Evolutionary conservation across 2,888 invertebrate species (phyloP), one percentile per base, ranked within the genome.

Genomic region (Acleris cristana): DNA sequence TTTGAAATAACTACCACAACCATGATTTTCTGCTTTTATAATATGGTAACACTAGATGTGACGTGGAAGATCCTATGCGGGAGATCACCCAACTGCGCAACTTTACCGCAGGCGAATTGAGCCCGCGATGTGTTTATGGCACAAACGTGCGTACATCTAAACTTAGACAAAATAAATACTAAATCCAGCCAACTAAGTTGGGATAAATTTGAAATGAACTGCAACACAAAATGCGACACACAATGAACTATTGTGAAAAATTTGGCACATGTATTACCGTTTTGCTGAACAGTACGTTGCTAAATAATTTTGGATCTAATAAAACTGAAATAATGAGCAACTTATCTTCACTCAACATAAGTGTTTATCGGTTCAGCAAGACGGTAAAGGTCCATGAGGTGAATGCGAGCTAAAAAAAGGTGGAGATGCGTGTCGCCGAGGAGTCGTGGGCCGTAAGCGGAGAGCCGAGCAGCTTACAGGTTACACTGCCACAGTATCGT

Each of bases 401-500:
- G 64, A 69, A 74, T 68, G 70, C 64, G 72, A 74, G 70, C 48
- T 48, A 48, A 48, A 48, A 16, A 40, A 64, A 65, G 65, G 72
- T 65, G 65, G 75, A 75, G 75, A 78, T 77, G 80, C 72, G 79
- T 77, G 77, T 70, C 77, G 76, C 73, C 72, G 76, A 73, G 65
- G 76, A 61, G 72, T 75, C 60, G 73, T 64, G 72, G 66, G 70
- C 73, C 74, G 74, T 66, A 57, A 60, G 14, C 40, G 14, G 40
- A 4, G 40, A 4, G 40, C 40, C 40, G 40, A 69, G 70, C 70
- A 81, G 82, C 89, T 96, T 96, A 97, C 95, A 97, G 95, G 95
- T 98, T 97, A 98, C 97, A 98, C 97, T 97, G 98, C 98, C 97
- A 98, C 96, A 96, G 97, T 97, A 97, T 98, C 97, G 97, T 97